Evolutionary conservation across 2,113 vertebrate genomes (phyloP), one percentile per base, ranked within the genome.

Genomic region (Sialia sialis): DNA sequence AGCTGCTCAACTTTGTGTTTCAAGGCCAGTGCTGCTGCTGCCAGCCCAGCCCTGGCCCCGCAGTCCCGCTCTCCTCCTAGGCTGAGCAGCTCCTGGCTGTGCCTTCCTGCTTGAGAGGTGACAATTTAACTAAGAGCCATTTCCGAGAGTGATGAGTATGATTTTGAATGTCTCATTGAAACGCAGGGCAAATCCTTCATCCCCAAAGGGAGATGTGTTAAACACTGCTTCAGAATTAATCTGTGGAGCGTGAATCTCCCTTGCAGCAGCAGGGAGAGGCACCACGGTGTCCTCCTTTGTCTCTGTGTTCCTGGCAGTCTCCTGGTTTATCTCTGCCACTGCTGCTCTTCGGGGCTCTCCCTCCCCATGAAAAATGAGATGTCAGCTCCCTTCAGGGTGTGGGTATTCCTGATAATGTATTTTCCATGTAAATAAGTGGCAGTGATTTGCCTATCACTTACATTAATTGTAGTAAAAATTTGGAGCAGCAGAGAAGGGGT

Each of bases 81-180:
- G 67, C 76, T 72, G 43, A 29, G 41, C 58, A n/a, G 58, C 67
- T 73, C 44, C 16, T 0, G 2, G 56, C 77, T 2, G 7, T 63
- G 68, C 81, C 64, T 78, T 55, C 2, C 7, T 4, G 17, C 80
- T 64, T 29, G 63, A 72, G 78, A 82, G 72, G 68, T 87, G 86
- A 70, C 83, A 78, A 44, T 94, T 90, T 59, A 90, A 66, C 85
- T 8, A 51, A 90, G 90, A 38, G 90, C 6, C 0, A 66, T 90
- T 87, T 82, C 86, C 0, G 2, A 90, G 94, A 76, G 32, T 17
- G 54, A 94, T 68, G 93, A 87, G 88, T 13, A 46, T 86, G 88
- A 67, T 90, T 96, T 83, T 80, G 70, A 86, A 89, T 3, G 76
- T 93, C 91, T 96, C 87, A 88, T 87, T 88, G 93, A 90, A 91